Evolutionary conservation across 2,113 vertebrate species (phyloP).

Genomic region (Odocoileus hemionus): DNA sequence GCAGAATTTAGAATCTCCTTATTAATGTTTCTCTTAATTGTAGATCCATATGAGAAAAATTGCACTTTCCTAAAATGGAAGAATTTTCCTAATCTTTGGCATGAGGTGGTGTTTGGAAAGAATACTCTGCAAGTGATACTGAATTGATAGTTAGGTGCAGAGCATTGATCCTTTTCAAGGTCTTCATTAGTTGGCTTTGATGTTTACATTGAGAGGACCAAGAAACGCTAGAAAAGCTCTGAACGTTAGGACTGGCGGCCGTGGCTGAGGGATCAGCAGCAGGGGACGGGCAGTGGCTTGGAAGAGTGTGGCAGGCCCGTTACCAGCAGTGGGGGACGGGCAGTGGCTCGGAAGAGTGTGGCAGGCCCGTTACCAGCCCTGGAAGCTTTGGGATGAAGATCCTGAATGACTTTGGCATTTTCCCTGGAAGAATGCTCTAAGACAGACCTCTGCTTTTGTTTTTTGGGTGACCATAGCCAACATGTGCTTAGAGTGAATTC

Average conservation of each 20-base stretch:
- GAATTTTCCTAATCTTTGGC: neutral
- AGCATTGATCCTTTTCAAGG: neutral
- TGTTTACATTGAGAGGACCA: neutral
- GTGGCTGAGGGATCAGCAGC: neutral
- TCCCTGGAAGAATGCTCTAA: neutral
- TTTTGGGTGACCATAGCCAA: neutral
- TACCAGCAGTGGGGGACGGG: too few species aligned
- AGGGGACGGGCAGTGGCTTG: too few species aligned
- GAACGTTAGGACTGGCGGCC: neutral
- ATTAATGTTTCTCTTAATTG: neutral
- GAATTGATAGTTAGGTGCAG: neutral
- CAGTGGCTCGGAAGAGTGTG: neutral
- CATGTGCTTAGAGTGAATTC: neutral
- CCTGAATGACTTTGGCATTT: neutral
- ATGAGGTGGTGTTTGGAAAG: neutral
- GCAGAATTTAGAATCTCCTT: constrained; percentile 31
- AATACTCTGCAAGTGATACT: neutral
- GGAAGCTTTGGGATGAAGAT: neutral
- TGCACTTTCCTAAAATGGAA: neutral
- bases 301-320: neutral
- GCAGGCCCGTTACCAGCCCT: too few species aligned
- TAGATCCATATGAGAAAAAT: neutral
- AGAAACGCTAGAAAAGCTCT: neutral
- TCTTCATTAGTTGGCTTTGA: neutral
- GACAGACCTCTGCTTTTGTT: neutral